Conservation (phyloP, 2,113 vertebrate species). For the Ammodytes marinus region DNA sequence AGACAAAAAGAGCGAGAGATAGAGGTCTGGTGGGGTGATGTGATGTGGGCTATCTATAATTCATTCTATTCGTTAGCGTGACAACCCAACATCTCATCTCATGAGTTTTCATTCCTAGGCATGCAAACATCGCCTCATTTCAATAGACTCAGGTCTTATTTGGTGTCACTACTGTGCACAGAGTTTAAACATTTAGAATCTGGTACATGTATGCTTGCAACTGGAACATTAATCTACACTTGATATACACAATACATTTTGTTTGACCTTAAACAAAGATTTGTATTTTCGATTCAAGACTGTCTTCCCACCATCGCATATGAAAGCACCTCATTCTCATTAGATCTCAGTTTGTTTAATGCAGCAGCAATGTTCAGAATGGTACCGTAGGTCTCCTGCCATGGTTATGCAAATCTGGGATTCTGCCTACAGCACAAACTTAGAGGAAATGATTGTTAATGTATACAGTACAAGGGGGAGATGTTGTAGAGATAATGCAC, state of each 20-base stretch:
- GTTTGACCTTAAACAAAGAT: conserved; percentile 5
- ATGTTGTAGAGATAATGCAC: conserved; percentile 19
- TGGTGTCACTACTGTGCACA: background rate
- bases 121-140: conserved; percentile 24
- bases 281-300: background rate
- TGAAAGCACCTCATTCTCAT: conserved; percentile 38
- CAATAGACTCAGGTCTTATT: conserved; percentile 19
- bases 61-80: conserved; percentile 60
- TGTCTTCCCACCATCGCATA: background rate
- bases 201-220: background rate
- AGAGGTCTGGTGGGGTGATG: conserved; percentile 28
- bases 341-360: conserved; percentile 53
- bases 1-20: conserved; percentile 42
- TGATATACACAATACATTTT: conserved; percentile 15
- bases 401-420: conserved; percentile 54
- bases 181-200: background rate
- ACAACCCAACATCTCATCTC: conserved; percentile 33
- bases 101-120: conserved; percentile 17
- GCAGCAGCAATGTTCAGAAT: conserved; percentile 28
- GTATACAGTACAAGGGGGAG: conserved; percentile 16
- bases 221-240: background rate
- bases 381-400: background rate
- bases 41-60: conserved; percentile 63
- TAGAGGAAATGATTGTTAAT: conserved; percentile 35
- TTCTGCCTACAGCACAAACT: conserved; percentile 46